Evolutionary conservation across 2,113 vertebrate genomes (phyloP), one percentile per base, ranked within the genome.

Genomic region (Heterotilapia buettikoferi): DNA sequence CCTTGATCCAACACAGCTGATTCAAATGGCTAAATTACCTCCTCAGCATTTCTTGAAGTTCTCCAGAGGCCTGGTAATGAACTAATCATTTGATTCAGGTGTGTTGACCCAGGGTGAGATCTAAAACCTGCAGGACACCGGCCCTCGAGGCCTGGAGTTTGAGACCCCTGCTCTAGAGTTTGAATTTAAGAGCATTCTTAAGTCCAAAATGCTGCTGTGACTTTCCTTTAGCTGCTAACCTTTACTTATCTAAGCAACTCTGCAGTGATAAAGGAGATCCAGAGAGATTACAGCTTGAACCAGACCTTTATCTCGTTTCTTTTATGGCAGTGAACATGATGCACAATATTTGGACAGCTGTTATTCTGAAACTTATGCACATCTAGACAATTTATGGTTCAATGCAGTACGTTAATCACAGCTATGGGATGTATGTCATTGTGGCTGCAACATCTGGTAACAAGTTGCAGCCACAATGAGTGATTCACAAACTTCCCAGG

Each of bases 161-260:
- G n/a, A n/a, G n/a, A n/a, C n/a, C n/a, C n/a, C n/a, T 12, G 9
- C 24, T 24, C 24, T 24, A 29, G 43, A 0, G 24, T 50, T 45
- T 47, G 9, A 19, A 78, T 19, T 78, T 78, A 45, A 26, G 40
- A 0, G 24, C 40, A 18, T 11, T 76, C 24, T 47, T 29, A 78
- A 78, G 43, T 50, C 18, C 1, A 78, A 31, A 50, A 3, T 50
- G 24, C 43, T 50, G 43, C 71, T 78, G 43, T 19, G 24, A 31
- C 9, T 50, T 50, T 76, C 43, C 16, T 50, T 47, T 78, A 78
- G 26, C 26, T n/a, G 43, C 16, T 31, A 31, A n/a, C 71, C 3
- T 78, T 78, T 0, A 50, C 24, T 50, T 29, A 19, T 50, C 71
- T 11, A 3, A 4, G 6, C 43, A 31, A 31, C 43, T 31, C 6